Base-by-base conservation (phyloP, 1,140 invertebrate species). In the Agrilus planipennis region DNA sequence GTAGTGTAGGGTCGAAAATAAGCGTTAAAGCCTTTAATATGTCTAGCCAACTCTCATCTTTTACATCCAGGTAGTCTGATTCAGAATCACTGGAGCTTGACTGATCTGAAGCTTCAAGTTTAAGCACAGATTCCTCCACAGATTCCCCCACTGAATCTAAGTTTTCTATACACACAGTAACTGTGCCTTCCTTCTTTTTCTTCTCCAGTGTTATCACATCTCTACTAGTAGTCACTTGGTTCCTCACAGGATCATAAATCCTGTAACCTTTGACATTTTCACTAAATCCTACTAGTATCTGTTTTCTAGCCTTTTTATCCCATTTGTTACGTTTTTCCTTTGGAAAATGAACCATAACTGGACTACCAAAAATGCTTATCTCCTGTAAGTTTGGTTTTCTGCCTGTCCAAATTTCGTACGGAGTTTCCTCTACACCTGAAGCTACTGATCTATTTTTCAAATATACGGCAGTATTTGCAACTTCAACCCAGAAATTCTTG, bases 381-480 rank as follows among this genome's bases (percentile, higher is more conserved):
- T 25, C 5, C 11, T 25, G 5, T 25, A 11, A 25, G 22, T 25
- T 25, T 25, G 22, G 22, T 25, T 25, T 11, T 25, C 22, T 25
- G 11, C 22, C 22, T 6, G 22, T 25, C 11, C 22, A 25, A 6
- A 11, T 11, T 11, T 25, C 22, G 11, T 25, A 25, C 11, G 22
- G 22, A 25, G 22, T 25, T 11, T 25, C 11, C 11, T 25, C 22
- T 6, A 25, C 11, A 11, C 22, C 11, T 25, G 22, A 25, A 5
- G 22, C 22, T 25, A 25, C 22, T 25, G 30, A 27, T 20, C 60
- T 41, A 46, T 69, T 68, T 39, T 51, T 42, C 12, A 65, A 27
- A 45, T 68, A 68, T 4, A 50, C 54, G 1, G 65, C 43, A n/a
- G n/a, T n/a, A n/a, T n/a, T n/a, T n/a, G n/a, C n/a, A 16, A 62